Evolutionary conservation across 2,888 invertebrate species (phyloP), one percentile per base, ranked within the genome.

Genomic region (Ethmia dodecea): DNA sequence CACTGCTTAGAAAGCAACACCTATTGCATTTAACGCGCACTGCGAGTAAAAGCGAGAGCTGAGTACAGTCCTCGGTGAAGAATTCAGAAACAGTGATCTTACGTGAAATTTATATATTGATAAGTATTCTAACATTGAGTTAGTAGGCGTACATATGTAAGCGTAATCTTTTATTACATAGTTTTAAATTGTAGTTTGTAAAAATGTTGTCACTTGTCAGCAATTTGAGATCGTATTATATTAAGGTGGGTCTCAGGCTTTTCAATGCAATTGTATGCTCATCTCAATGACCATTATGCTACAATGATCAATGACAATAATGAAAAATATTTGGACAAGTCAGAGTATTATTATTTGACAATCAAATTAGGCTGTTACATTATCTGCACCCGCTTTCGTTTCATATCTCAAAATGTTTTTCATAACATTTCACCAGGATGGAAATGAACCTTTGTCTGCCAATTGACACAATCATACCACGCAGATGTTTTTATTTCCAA

Each of bases 1-100:
- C 81, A 69, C 78, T 78, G 73, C 76, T 75, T 83, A 84, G 83
- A 84, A 84, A 84, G 81, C 80, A 75, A 76, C 71, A 67, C 57
- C 64, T 71, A 70, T 73, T 77, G 74, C 74, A 67, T 71, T 64
- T 68, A 63, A 62, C 33, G 61, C 61, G 65, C 65, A 51, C 63
- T 49, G 52, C 51, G 10, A 66, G 71, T 74, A 79, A 81, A 83
- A 81, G 80, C 69, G 79, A 80, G 76, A 78, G 28, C 33, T n/a
- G n/a, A n/a, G n/a, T n/a, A n/a, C n/a, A n/a, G n/a, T n/a, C n/a
- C n/a, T n/a, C n/a, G n/a, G n/a, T n/a, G n/a, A n/a, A n/a, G n/a
- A n/a, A n/a, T n/a, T n/a, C n/a, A n/a, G n/a, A n/a, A n/a, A n/a
- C n/a, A n/a, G n/a, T n/a, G n/a, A n/a, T n/a, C n/a, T n/a, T n/a